Percentiles rank a stretch among this genome's conserved stretches.
Conservation (phyloP, 2,113 vertebrate species). For the Nothobranchius furzeri region DNA sequence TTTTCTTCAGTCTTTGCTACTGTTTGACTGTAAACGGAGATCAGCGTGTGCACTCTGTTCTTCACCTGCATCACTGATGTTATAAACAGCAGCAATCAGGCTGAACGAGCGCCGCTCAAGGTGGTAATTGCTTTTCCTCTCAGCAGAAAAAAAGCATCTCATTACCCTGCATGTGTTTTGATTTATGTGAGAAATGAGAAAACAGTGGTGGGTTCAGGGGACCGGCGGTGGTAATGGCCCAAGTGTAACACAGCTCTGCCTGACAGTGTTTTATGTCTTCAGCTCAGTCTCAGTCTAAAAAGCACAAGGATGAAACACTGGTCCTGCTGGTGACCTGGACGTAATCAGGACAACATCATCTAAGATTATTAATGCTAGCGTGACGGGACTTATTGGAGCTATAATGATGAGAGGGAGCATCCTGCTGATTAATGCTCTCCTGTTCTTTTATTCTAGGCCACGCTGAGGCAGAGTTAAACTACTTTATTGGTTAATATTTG, state of each 20-base stretch:
- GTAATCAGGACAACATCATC: background rate
- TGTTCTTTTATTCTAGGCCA: constrained; percentile 6
- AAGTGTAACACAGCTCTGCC: background rate
- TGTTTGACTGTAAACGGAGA: no score
- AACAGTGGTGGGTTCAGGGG: background rate
- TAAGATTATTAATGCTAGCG: constrained; percentile 4
- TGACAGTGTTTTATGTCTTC: background rate
- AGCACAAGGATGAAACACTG: background rate
- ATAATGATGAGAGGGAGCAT: background rate
- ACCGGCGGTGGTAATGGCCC: constrained; percentile 29
- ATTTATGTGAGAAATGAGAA: constrained; percentile 39
- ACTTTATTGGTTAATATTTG: constrained; percentile 19
- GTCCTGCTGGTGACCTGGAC: no score
- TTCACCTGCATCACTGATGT: constrained; percentile 30
- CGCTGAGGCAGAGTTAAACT: background rate
- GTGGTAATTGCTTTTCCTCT: constrained; percentile 33
- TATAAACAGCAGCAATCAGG: constrained; percentile 8
- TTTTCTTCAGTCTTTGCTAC: no score
- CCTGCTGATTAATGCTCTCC: background rate
- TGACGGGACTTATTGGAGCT: constrained; percentile 2
- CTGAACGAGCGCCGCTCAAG: constrained; percentile 22
- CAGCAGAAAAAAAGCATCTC: constrained; percentile 15
- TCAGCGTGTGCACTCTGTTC: background rate
- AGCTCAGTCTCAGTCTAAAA: background rate
- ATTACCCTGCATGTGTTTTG: constrained; percentile 41